Percentiles rank a stretch among this genome's conserved stretches.
phyloP scores from a whole-genome alignment of 2,888 invertebrate genomes.

The Operophtera brumata region DNA sequence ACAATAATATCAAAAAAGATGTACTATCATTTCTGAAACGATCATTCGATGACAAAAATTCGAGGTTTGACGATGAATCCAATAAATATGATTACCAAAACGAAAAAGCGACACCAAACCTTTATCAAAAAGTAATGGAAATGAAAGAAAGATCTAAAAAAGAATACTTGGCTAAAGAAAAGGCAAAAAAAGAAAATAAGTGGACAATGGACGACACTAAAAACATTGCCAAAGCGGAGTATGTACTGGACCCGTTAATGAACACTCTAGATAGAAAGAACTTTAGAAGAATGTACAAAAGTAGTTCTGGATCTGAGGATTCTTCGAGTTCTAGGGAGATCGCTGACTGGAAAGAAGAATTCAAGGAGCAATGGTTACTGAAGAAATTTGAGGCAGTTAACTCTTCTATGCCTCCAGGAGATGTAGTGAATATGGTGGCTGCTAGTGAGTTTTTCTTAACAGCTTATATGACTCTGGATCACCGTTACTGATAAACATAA shows the following conservation, averaged over 20 bases:
- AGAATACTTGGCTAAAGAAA: background rate
- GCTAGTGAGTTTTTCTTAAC: constrained; percentile 47
- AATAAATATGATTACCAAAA: constrained; percentile 1
- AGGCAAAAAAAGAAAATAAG: background rate
- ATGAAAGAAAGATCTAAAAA: constrained; percentile 7
- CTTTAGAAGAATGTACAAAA: background rate
- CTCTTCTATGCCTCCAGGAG: constrained; percentile 43
- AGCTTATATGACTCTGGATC: too few species aligned
- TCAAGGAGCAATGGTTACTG: constrained; percentile 44
- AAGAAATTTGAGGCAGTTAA: constrained; percentile 57
- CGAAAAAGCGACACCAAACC: background rate
- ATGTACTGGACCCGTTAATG: constrained; percentile 46
- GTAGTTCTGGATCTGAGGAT: background rate
- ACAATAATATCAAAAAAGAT: constrained; percentile 32
- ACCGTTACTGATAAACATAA: too few species aligned
- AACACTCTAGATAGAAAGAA: constrained; percentile 31
- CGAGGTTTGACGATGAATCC: background rate
- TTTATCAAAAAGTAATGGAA: constrained; percentile 8
- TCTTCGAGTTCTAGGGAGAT: constrained; percentile 36
- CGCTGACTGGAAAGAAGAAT: constrained; percentile 45
- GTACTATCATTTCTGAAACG: constrained; percentile 24
- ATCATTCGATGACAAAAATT: background rate
- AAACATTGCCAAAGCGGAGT: constrained; percentile 2
- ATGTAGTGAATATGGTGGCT: constrained; percentile 63
- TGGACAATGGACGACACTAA: constrained; percentile 6